phyloP scores from a whole-genome alignment of 2,113 vertebrate genomes.

The Butastur rufipennis region DNA sequence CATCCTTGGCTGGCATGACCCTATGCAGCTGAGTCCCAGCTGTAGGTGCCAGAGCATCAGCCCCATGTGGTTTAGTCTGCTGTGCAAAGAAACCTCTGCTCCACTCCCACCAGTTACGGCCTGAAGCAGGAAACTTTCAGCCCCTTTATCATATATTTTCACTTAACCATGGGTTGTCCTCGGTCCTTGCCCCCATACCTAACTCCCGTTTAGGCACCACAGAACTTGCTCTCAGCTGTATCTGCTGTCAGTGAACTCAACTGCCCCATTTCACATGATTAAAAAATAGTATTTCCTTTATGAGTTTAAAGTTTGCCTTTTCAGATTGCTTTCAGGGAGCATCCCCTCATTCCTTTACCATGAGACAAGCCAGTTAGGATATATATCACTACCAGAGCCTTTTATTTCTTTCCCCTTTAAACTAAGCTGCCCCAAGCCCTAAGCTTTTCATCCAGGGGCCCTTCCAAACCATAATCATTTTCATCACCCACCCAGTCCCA shows the following conservation, averaged over 20 bases:
- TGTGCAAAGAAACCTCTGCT: not conserved
- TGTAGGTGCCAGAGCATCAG: not conserved
- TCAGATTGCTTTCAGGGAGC: not conserved
- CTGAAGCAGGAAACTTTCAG: not conserved
- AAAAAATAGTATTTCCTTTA: not conserved
- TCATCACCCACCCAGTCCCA: not conserved
- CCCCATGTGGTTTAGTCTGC: not conserved
- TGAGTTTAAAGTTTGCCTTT: not conserved
- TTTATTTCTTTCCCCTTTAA: not conserved
- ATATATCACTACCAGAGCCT: not conserved
- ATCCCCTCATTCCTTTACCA: not conserved
- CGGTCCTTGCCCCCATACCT: not conserved
- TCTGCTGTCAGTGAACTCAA: not conserved
- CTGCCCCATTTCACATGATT: not conserved
- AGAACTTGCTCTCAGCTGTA: not conserved
- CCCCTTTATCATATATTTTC: not conserved
- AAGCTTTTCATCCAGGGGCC: not conserved
- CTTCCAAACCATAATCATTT: not conserved
- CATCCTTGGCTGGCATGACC: not conserved
- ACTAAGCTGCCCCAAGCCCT: not conserved
- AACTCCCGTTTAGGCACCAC: fast-evolving
- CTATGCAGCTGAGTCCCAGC: not conserved
- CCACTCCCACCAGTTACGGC: not conserved
- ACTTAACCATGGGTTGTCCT: not conserved
- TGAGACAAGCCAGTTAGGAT: not conserved